Evolutionary conservation across 1,140 invertebrate species (phyloP).

Genomic region (Eurosta solidaginis): DNA sequence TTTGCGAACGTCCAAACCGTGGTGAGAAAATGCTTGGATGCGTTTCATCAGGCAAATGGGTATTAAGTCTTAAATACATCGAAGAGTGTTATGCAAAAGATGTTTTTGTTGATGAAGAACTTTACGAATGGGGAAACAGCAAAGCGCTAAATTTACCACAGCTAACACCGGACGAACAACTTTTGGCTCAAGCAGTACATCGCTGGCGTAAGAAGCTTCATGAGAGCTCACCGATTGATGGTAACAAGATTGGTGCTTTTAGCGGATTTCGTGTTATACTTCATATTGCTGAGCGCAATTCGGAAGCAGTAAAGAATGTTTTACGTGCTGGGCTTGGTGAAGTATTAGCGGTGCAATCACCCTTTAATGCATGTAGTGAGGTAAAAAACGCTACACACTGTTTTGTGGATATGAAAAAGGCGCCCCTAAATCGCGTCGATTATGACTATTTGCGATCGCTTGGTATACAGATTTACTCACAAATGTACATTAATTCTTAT

Average conservation of each 20-base stretch:
- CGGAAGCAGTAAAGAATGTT: constrained; percentile 69
- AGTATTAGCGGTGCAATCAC: constrained; percentile 63
- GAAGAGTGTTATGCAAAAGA: constrained; percentile 68
- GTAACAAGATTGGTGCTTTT: constrained; percentile 63
- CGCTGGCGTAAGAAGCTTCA: constrained; percentile 67
- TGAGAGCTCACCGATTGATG: constrained; percentile 41
- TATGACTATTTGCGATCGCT: constrained; percentile 37
- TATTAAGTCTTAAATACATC: constrained; percentile 79
- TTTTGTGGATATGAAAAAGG: constrained; percentile 50
- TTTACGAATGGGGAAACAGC: constrained; percentile 78
- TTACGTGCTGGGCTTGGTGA: constrained; percentile 74
- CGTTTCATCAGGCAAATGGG: constrained; percentile 86
- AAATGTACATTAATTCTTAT: constrained; percentile 53
- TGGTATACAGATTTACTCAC: constrained; percentile 45
- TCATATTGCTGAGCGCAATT: constrained; percentile 67
- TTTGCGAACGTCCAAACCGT: constrained; percentile 73
- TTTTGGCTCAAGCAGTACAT: constrained; percentile 66
- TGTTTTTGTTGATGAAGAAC: constrained; percentile 77
- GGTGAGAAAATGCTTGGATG: constrained; percentile 86
- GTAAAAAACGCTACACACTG: constrained; percentile 46
- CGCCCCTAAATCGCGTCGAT: constrained; percentile 40
- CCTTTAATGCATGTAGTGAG: constrained; percentile 37
- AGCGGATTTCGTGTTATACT: constrained; percentile 71
- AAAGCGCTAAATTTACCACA: constrained; percentile 62
- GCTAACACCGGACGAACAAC: constrained; percentile 60